Percentiles rank a stretch among this genome's conserved stretches.
Evolutionary conservation across 2,888 invertebrate genomes (phyloP).

Genomic region (Diachrysia chrysitis): DNA sequence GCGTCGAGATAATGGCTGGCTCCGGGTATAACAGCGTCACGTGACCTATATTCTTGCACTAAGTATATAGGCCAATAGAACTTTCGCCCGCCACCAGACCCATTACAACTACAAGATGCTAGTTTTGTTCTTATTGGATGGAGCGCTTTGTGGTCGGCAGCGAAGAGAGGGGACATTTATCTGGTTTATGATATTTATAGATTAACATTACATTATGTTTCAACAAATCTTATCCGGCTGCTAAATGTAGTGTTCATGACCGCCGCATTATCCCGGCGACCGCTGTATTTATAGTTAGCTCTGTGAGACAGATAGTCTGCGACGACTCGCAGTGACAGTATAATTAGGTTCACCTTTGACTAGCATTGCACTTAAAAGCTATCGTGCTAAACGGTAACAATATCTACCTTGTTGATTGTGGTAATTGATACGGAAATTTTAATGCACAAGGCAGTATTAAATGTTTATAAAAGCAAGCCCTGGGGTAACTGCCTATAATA

Average conservation of each 20-base stretch:
- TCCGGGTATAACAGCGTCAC: slow-evolving; percentile 55
- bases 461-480: too few relatives aligned
- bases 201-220: not conserved
- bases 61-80: slow-evolving; percentile 52
- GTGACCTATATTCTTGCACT: slow-evolving; percentile 60
- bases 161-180: slow-evolving; percentile 13
- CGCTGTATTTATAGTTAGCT: slow-evolving; percentile 6
- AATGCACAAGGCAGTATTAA: too few relatives aligned
- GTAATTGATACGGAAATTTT: too few relatives aligned
- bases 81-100: slow-evolving; percentile 42
- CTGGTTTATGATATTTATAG: slow-evolving; percentile 22
- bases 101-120: slow-evolving; percentile 38
- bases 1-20: slow-evolving; percentile 67
- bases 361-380: not conserved
- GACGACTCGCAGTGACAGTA: slow-evolving; percentile 2
- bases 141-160: slow-evolving; percentile 22
- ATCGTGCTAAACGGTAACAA: not conserved
- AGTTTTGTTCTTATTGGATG: slow-evolving; percentile 36
- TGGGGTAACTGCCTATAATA: too few relatives aligned
- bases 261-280: slow-evolving; percentile 1
- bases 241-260: slow-evolving; percentile 7
- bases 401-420: too few relatives aligned
- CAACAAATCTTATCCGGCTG: not conserved
- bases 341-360: slow-evolving; percentile 7
- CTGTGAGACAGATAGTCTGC: slow-evolving; percentile 1